phyloP scores from a whole-genome alignment of 2,888 invertebrate species.

The Crocallis elinguaria region DNA sequence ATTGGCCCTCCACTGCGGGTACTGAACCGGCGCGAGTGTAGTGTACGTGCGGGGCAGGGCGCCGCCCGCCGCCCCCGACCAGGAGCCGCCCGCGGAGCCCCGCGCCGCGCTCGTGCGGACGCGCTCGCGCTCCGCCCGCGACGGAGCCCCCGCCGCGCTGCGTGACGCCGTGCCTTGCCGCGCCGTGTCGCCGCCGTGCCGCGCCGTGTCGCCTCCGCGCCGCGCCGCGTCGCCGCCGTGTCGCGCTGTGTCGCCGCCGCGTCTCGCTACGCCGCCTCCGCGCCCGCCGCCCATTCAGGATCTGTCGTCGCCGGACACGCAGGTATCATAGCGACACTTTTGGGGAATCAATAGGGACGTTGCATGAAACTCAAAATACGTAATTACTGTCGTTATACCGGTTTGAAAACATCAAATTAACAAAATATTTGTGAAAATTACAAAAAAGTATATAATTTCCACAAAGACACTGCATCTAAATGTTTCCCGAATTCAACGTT shows the following conservation, averaged over 20 bases:
- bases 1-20: conserved; percentile 60
- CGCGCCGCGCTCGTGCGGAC: conserved; percentile 57
- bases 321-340: conserved; percentile 26
- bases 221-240: conserved; percentile 58
- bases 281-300: conserved; percentile 14
- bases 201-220: too few species aligned
- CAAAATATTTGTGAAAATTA: too few species aligned
- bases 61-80: conserved; percentile 48
- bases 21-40: conserved; percentile 69
- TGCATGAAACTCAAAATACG: too few species aligned
- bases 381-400: too few species aligned
- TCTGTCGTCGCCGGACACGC: conserved; percentile 20
- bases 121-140: conserved; percentile 8
- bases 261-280: conserved; percentile 64
- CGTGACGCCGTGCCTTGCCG: conserved; percentile 60
- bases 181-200: too few species aligned
- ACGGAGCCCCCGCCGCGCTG: neutral
- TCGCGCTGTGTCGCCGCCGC: conserved; percentile 38
- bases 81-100: conserved; percentile 24
- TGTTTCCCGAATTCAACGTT: too few species aligned
- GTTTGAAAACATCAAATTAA: too few species aligned
- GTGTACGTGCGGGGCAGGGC: conserved; percentile 64
- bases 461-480: too few species aligned
- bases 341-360: too few species aligned
- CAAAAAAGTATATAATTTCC: too few species aligned